Base-by-base conservation (phyloP, 2,888 invertebrate genomes). In the Nomada ferruginata region DNA sequence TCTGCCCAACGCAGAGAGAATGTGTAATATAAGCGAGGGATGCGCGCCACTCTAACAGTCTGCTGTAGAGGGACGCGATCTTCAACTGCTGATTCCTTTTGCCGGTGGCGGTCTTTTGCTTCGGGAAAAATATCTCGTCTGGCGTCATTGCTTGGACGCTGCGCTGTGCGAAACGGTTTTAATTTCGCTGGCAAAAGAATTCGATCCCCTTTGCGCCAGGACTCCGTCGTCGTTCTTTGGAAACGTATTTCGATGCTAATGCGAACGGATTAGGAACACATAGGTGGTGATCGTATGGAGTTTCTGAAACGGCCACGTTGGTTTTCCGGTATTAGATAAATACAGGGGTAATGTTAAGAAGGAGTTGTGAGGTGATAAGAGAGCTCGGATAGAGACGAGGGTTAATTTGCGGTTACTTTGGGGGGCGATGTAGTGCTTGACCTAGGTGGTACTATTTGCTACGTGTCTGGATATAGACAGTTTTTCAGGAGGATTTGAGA, bases 1-100 rank as follows among this genome's bases (percentile, higher is more conserved):
- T 89, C 87, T 87, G 85, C 81, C 86, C 86, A 83, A 83, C 84
- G 82, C 86, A 91, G 87, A 91, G 90, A 78, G 91, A 91, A 91
- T 91, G 84, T 86, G 87, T 91, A 91, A 91, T 88, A 88, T 77
- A 77, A 69, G 71, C 71, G 82, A 75, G 79, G 76, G 65, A 61
- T 69, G 55, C 73, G 65, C 65, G 57, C 74, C 74, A 71, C 70
- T 72, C 29, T 78, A 71, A 20, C 36, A 68, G 23, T 50, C 20
- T n/a, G n/a, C 47, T 57, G 18, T 23, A 68, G 13, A 68, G 59
- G 66, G 73, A 68, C 57, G 55, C 64, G 61, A 73, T 79, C 82
- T 80, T 78, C 72, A 64, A 61, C 73, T 61, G 66, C 44, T 75
- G 76, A 72, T 69, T 77, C 80, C 74, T 68, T 83, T 81, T 55